Base-by-base conservation (phyloP, 2,113 vertebrate species). In the Cololabis saira region DNA sequence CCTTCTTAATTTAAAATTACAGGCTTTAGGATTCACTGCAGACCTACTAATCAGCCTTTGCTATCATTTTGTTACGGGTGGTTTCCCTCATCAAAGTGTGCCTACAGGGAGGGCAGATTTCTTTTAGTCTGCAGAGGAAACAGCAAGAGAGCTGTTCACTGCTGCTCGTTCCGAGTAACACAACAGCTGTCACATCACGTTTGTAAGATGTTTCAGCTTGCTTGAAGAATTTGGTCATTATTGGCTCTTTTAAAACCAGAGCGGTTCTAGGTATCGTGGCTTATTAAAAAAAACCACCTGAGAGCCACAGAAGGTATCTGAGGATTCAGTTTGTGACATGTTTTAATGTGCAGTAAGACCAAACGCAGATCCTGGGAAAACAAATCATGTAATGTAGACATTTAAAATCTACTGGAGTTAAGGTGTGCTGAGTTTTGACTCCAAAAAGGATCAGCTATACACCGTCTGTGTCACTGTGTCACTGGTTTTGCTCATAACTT, bases 161-260 rank as follows among this genome's bases (percentile, higher is more conserved):
- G 53, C 73, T 24, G 22, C 64, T 60, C 44, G 42, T 68, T 58
- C 51, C 45, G 10, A 33, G 55, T 66, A 60, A 71, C 43, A 52
- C 22, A 76, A 51, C 82, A 76, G 65, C 55, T 65, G 77, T 61
- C 59, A 76, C 5, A 37, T 71, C 44, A 33, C 56, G 67, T 57
- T 59, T 73, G 41, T 33, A 3, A 68, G 40, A 45, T 2, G 13
- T 48, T 66, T 64, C 22, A 30, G 43, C 58, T 47, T 59, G 30
- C 66, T 70, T 43, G 51, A 51, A 51, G 21, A 50, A 82, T 76
- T 27, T 65, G 43, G 53, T 54, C 33, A 53, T 56, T 58, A 27
- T 52, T 45, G 8, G 5, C 47, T 15, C 43, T 52, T 74, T 54
- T 15, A 47, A 58, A 61, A 27, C 18, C 41, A 45, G 13, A 11